phyloP scores from a whole-genome alignment of 23 tunicate species.

The Phallusia fumigata region DNA sequence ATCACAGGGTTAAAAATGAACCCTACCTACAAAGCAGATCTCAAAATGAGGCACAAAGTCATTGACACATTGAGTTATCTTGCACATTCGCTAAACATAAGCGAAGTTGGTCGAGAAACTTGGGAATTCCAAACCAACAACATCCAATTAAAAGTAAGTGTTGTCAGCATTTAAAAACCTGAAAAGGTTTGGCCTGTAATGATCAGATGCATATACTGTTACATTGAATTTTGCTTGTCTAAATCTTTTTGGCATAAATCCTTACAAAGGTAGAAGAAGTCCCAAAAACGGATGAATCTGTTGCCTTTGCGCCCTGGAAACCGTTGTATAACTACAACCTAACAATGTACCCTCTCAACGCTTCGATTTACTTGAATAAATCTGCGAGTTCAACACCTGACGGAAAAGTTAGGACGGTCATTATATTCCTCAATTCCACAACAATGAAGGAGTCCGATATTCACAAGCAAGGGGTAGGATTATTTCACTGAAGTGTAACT shows the following conservation, averaged over 20 bases:
- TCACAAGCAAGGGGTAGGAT: neutral
- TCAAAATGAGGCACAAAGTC: neutral
- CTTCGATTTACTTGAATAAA: neutral
- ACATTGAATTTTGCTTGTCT: no score
- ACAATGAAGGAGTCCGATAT: neutral
- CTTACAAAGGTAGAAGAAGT: neutral
- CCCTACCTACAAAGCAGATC: neutral
- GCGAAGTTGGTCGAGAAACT: neutral
- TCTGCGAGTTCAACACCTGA: neutral
- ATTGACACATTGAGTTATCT: neutral
- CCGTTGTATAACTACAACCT: neutral
- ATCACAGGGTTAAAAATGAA: neutral
- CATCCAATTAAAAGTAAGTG: neutral
- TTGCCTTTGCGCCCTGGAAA: neutral
- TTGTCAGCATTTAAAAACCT: no score
- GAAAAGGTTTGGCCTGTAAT: no score
- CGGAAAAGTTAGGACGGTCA: neutral
- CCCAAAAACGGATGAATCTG: neutral
- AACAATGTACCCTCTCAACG: neutral
- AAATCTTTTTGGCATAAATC: no score
- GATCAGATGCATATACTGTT: no score
- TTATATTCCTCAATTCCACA: neutral
- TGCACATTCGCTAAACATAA: neutral
- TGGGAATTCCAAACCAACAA: neutral
- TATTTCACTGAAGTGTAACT: no score